phyloP scores from a whole-genome alignment of 1,140 invertebrate genomes.

The Bradynema listronoti region DNA sequence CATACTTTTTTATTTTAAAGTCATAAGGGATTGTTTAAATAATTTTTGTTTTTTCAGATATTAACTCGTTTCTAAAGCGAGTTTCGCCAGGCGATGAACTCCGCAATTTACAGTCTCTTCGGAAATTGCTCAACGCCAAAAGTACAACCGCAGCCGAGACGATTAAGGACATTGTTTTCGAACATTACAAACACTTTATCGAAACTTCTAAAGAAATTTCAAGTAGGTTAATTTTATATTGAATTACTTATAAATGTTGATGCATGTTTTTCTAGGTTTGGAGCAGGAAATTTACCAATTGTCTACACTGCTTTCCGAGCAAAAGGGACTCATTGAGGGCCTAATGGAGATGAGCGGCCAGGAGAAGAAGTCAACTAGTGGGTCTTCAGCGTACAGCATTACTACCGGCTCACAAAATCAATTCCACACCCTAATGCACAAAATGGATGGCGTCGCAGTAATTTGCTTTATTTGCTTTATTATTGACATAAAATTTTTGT shows the following conservation, averaged over 20 bases:
- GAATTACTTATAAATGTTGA: not conserved
- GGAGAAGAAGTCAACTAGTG: constrained; percentile 31
- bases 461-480: constrained; percentile 1
- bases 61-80: constrained; percentile 33
- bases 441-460: constrained; percentile 58
- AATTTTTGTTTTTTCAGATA: constrained; percentile 29
- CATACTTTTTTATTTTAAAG: not conserved
- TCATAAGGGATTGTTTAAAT: not conserved
- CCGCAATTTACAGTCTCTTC: constrained; percentile 35
- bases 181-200: constrained; percentile 57
- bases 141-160: constrained; percentile 41
- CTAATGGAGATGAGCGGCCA: constrained; percentile 66
- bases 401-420: constrained; percentile 58
- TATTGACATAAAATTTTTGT: not conserved
- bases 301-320: constrained; percentile 87
- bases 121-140: constrained; percentile 38
- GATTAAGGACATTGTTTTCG: constrained; percentile 55
- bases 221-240: constrained; percentile 37
- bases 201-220: constrained; percentile 55
- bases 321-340: constrained; percentile 74
- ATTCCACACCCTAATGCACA: constrained; percentile 64
- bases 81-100: constrained; percentile 46
- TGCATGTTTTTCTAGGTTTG: constrained; percentile 65
- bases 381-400: constrained; percentile 63
- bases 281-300: constrained; percentile 98